Conservation (phyloP, 2,113 vertebrate species). For the Brachyhypopomus gauderio region DNA sequence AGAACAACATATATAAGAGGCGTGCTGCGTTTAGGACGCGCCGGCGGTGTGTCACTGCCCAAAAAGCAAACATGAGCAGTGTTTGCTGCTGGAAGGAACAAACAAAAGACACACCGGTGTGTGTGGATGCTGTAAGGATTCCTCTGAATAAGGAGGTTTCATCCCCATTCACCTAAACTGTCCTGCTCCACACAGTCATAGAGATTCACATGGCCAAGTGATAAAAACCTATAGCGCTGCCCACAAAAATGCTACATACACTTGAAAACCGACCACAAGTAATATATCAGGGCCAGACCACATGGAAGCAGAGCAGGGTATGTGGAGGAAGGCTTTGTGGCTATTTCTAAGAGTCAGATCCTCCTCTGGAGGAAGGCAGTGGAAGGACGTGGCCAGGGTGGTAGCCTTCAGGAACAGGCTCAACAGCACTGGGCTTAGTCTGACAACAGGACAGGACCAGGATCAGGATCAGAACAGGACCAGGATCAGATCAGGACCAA, state of each 20-base stretch:
- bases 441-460: background rate
- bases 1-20: slow-evolving; percentile 35
- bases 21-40: slow-evolving; percentile 7
- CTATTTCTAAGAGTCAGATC: slow-evolving; percentile 11
- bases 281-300: background rate
- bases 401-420: slow-evolving; percentile 28
- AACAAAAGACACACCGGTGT: background rate
- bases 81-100: background rate
- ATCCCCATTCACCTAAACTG: background rate
- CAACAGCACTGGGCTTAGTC: slow-evolving; percentile 18
- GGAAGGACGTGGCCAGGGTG: slow-evolving; percentile 10
- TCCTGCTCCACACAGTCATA: slow-evolving; percentile 8
- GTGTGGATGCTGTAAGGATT: background rate
- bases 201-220: background rate
- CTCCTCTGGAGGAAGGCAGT: slow-evolving; percentile 21
- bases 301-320: background rate
- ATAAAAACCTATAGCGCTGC: background rate
- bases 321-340: background rate
- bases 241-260: too few species aligned
- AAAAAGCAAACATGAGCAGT: background rate
- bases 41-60: background rate
- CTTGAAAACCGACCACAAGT: too few species aligned
- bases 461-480: too few species aligned
- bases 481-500: too few species aligned
- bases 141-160: background rate